A percentile compares a stretch with the other conserved stretches of the same genome.
These are phyloP conservation scores for Villa cingulata DNA, from an alignment of 2,888 invertebrate species.

Conservation along the genomic window DNA sequence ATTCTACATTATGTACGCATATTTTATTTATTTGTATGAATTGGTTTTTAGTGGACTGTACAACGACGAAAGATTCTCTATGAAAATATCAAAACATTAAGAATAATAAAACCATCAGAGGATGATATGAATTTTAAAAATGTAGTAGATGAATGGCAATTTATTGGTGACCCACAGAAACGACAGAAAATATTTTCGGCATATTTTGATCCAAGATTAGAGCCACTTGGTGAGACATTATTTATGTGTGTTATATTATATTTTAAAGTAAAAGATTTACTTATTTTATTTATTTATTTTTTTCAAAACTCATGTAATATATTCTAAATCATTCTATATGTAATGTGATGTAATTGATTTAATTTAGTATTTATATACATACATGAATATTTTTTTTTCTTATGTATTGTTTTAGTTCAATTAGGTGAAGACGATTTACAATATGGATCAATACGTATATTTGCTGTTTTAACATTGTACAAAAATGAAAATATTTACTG, in stretches of 20 bases:
- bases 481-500: slow-evolving; percentile 23
- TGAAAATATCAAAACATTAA: not conserved
- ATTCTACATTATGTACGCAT: too few species aligned
- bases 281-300: too few species aligned
- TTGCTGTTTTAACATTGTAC: slow-evolving; percentile 24
- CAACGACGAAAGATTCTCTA: not conserved
- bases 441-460: slow-evolving; percentile 25
- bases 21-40: too few species aligned
- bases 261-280: too few species aligned
- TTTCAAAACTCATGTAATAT: too few species aligned
- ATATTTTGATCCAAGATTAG: slow-evolving; percentile 33
- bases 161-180: slow-evolving; percentile 23
- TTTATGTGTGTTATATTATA: too few species aligned
- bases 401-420: not conserved
- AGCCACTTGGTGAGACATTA: slow-evolving; percentile 21
- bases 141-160: slow-evolving; percentile 24
- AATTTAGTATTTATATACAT: not conserved
- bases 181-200: slow-evolving; percentile 33
- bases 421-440: slow-evolving; percentile 11
- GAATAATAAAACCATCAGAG: not conserved
- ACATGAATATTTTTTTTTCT: too few species aligned
- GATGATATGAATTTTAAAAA: not conserved
- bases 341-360: too few species aligned
- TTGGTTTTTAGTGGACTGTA: not conserved
- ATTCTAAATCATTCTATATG: too few species aligned